Conservation (phyloP, 2,113 vertebrate genomes). For the Chroicocephalus ridibundus region DNA sequence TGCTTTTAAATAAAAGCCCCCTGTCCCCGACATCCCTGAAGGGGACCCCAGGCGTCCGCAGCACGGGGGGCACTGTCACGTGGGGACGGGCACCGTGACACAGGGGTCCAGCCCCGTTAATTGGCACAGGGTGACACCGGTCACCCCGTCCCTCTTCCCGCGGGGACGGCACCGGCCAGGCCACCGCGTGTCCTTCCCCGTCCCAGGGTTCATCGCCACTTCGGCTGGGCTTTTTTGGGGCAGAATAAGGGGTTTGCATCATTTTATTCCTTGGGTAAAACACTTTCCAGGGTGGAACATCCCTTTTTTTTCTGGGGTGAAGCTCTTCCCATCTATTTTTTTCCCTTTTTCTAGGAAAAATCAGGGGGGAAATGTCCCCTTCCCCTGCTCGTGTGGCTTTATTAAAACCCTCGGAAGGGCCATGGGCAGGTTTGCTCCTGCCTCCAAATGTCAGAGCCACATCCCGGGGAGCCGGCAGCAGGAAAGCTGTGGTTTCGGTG, state of each 20-base stretch:
- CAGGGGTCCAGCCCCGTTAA: background rate
- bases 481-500: background rate
- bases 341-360: background rate
- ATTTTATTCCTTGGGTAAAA: background rate
- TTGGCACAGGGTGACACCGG: background rate
- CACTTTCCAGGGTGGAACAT: background rate
- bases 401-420: background rate
- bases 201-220: rapidly evolving
- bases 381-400: background rate
- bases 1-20: background rate
- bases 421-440: background rate
- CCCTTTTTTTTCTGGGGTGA: background rate
- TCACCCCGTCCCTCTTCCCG: background rate
- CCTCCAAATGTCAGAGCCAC: background rate
- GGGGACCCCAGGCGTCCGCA: background rate
- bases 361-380: background rate
- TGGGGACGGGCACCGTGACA: background rate
- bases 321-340: background rate
- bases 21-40: rapidly evolving
- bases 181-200: background rate
- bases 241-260: background rate
- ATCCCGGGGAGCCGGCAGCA: background rate
- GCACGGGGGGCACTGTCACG: rapidly evolving
- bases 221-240: background rate
- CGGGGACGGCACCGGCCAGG: rapidly evolving